Evolutionary conservation across 2,797 vertebrate species (phyloP), one percentile per base, ranked within the genome.

Genomic region (Loriculus beryllinus): DNA sequence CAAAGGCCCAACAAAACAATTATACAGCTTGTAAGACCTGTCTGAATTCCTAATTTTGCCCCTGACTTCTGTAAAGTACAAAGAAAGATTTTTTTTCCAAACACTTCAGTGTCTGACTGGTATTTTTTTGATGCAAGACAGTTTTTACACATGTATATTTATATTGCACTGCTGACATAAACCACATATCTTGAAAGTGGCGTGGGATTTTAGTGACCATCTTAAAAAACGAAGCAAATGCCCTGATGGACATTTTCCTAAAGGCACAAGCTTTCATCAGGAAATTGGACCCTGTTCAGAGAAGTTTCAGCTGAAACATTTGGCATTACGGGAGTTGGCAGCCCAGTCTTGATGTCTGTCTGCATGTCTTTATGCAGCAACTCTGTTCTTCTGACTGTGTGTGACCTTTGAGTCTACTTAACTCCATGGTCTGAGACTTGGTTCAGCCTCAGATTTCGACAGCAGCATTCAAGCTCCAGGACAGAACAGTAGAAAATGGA

Each of bases 1-100:
- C 21, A 86, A 64, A 92, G 11, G 37, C 35, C 74, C 82, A 94
- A 65, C 37, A 88, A 81, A 93, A 18, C 63, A 76, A n/a, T 35
- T 64, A 76, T 13, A 56, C 16, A 88, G n/a, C 62, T 20, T 77
- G 6, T 72, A 70, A 83, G 52, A 76, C 12, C 37, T 33, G 54
- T 48, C 57, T 57, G 39, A 89, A 87, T 51, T 78, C 54, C 31
- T 51, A 72, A 48, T 37, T 82, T 90, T 90, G 37, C 45, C 39
- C 59, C 47, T 39, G 19, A 52, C 69, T 89, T 81, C 40, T 52
- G 16, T 54, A 29, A 52, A 88, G 43, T 6, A 79, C 23, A 89
- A 92, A 65, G 26, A 63, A 90, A 62, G 2, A 6, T 0, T 37
- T 91, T 39, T 79, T 39, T 69, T 86, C 10, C 63, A 72, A 91